Base-by-base conservation (phyloP, 2,113 vertebrate species). In the Thunnus maccoyii region DNA sequence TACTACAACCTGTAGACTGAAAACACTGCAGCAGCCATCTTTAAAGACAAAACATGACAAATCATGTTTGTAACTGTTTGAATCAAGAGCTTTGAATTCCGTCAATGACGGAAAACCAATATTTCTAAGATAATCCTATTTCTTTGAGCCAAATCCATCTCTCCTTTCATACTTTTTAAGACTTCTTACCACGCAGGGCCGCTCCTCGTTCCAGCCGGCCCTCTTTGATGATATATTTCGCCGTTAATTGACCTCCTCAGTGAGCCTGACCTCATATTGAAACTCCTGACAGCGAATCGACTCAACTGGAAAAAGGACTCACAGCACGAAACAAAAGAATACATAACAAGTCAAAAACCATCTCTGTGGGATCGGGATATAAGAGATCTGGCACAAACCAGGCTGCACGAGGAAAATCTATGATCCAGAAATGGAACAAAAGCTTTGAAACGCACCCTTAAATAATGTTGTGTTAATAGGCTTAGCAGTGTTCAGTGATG, bases 231-330 rank as follows among this genome's bases (percentile, higher is more conserved):
- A 88, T 88, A 78, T 69, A 91, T 83, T 82, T 52, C 55, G 46
- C 54, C 61, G 44, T 84, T 88, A 86, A 87, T 87, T 87, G 75
- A 86, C 86, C 68, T 84, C 76, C 72, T 58, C 52, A 58, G 47
- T 47, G 61, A 47, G 72, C 32, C 63, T 72, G 66, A 86, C 48
- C 60, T 86, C 80, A 85, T 13, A 54, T 41, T 18, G 18, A 61
- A 76, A 47, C 60, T 60, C 48, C 83, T 83, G 83, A 72, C 71
- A 76, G 81, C 5, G n/a, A 61, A 54, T 47, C 18, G 16, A 64
- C 75, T 80, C 64, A 50, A 51, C 65, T 52, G 62, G 57, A 14
- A 84, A 72, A 78, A 8, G 46, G 17, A 69, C 81, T 84, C 60
- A 11, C 83, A 84, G 85, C 41, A 22, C 70, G 83, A 85, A 79